These are phyloP conservation scores for Lasioglossum villosulum DNA, from an alignment of 2,888 invertebrate species.

Conservation along the genomic window DNA sequence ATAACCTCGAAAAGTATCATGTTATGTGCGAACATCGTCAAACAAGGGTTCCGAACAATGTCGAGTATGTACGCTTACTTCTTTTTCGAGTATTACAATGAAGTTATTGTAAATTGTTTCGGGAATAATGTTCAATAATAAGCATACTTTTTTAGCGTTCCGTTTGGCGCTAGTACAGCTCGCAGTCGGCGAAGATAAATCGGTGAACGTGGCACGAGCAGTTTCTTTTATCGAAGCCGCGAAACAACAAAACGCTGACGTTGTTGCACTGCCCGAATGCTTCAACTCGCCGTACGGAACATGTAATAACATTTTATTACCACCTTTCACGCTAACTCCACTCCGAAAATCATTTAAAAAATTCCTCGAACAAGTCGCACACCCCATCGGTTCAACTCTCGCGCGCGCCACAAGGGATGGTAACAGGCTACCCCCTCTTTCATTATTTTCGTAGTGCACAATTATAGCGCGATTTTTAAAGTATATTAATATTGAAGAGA, in stretches of 20 bases:
- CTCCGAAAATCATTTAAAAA: background rate
- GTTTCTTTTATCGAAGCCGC: slow-evolving; percentile 90
- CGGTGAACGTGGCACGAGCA: slow-evolving; percentile 91
- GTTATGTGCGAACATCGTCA: slow-evolving; percentile 62
- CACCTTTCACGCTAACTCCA: background rate
- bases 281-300: slow-evolving; percentile 98
- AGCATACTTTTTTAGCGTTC: slow-evolving; percentile 85
- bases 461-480: background rate
- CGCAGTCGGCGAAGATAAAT: slow-evolving; percentile 90
- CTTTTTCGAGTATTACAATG: background rate
- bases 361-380: background rate
- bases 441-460: background rate
- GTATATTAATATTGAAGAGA: too few species aligned
- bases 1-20: slow-evolving; percentile 75
- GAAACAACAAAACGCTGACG: slow-evolving; percentile 87
- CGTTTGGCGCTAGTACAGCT: slow-evolving; percentile 94
- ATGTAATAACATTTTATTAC: slow-evolving; percentile 82
- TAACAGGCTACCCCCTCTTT: background rate
- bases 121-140: background rate
- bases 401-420: background rate
- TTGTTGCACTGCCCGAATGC: slow-evolving; percentile 93
- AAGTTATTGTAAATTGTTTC: background rate
- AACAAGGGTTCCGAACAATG: slow-evolving; percentile 71
- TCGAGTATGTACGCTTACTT: slow-evolving; percentile 69
- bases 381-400: background rate